Conservation (phyloP, 2,888 invertebrate genomes). For the Tipula unca region DNA sequence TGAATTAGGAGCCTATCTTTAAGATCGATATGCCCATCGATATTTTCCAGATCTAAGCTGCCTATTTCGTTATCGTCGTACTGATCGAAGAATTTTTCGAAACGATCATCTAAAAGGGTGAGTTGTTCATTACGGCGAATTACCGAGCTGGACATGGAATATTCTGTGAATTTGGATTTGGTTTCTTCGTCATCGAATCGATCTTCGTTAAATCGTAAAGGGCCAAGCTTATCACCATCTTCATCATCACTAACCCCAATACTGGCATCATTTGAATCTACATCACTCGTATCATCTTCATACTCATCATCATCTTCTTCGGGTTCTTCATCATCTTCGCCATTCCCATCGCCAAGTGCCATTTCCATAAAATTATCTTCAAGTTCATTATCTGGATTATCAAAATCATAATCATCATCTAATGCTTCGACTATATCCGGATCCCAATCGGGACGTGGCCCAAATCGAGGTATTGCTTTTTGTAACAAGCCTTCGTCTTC, state of each 20-base stretch:
- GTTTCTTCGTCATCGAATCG: conserved; percentile 60
- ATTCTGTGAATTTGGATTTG: conserved; percentile 82
- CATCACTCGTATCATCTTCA: conserved; percentile 33
- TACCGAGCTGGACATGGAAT: conserved; percentile 89
- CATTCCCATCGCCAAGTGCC: conserved; percentile 45
- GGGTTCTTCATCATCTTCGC: conserved; percentile 29
- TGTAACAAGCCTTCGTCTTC: conserved; percentile 62
- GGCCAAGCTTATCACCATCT: conserved; percentile 38
- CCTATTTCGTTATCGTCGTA: conserved; percentile 89
- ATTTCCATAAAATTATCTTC: conserved; percentile 88
- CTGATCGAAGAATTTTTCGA: conserved; percentile 75
- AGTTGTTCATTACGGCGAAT: conserved; percentile 77
- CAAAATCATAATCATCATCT: conserved; percentile 86
- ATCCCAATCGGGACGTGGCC: conserved; percentile 67
- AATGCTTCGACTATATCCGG: conserved; percentile 88
- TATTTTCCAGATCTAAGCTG: conserved; percentile 81
- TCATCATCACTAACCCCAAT: conserved; percentile 26
- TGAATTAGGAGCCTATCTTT: conserved; percentile 58
- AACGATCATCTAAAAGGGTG: conserved; percentile 72
- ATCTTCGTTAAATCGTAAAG: conserved; percentile 42
- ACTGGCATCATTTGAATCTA: conserved; percentile 43
- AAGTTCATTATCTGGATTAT: conserved; percentile 71
- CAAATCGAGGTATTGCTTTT: conserved; percentile 39
- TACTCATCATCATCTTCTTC: conserved; percentile 29
- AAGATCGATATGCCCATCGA: conserved; percentile 53